Base-by-base conservation (phyloP, 1,140 invertebrate genomes). In the Fopius arisanus region DNA sequence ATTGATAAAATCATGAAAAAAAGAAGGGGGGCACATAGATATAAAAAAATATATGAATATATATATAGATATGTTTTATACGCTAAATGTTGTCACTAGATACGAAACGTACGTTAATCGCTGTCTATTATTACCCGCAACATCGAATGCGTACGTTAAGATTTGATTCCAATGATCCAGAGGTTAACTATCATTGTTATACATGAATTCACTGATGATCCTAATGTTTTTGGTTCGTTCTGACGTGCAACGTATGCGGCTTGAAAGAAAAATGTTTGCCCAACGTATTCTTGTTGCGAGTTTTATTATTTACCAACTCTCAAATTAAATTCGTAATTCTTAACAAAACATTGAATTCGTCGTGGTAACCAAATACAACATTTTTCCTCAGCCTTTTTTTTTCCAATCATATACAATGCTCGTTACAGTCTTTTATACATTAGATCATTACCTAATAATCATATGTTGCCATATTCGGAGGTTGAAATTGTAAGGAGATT, bases 31-130 rank as follows among this genome's bases (percentile, higher is more conserved):
- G 19, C 59, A 73, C 37, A 78, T 77, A 73, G 73, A 74, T 33
- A 71, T 73, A 76, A 80, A 79, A 75, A 83, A 75, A 81, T 79
- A 79, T 82, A 33, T 4, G 31, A n/a, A n/a, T n/a, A n/a, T n/a
- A 33, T 33, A 84, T 80, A 83, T 82, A 82, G 81, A 87, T 88
- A 87, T 87, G 85, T 88, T 88, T 88, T 88, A 85, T 88, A 88
- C 86, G 86, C 85, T 84, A 81, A 80, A 83, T 86, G 82, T 87
- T 82, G 82, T 86, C 82, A 68, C 78, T 86, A 86, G 82, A 79
- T 70, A 26, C 3, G 6, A 75, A 78, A 84, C 71, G 80, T 83
- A 81, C 79, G 78, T 81, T 82, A 84, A 85, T 84, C 72, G 77
- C 83, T 82, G 82, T 75, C 74, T 83, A 75, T 84, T 76, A 79